Conservation (phyloP, 2,888 invertebrate genomes). For the Mythimna vitellina region DNA sequence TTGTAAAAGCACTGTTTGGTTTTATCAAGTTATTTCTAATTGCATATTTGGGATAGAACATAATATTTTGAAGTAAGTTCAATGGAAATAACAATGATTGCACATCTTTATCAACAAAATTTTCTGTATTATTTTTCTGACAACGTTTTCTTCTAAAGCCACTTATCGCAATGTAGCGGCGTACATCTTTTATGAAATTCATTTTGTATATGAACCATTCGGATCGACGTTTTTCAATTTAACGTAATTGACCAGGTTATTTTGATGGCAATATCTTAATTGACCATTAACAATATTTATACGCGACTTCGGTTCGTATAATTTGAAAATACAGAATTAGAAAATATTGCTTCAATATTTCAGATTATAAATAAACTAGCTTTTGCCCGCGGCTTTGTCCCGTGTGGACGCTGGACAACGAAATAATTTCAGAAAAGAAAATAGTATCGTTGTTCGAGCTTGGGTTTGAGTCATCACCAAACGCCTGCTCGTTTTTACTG, state of each 20-base stretch:
- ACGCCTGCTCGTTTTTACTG: too few relatives aligned
- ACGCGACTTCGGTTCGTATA: too few relatives aligned
- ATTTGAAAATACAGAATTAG: too few relatives aligned
- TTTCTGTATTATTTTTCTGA: not conserved
- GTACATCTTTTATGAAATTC: not conserved
- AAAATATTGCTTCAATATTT: too few relatives aligned
- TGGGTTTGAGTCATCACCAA: too few relatives aligned
- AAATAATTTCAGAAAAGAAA: too few relatives aligned
- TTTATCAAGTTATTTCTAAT: not conserved
- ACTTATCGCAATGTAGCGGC: not conserved
- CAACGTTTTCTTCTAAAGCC: not conserved
- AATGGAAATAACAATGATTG: not conserved
- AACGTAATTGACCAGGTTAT: not conserved
- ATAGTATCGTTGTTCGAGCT: too few relatives aligned
- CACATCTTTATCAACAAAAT: not conserved
- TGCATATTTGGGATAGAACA: not conserved
- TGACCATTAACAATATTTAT: not conserved
- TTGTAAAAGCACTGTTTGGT: not conserved
- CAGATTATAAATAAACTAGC: too few relatives aligned
- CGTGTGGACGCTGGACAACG: too few relatives aligned
- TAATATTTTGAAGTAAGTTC: not conserved
- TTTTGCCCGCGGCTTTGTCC: too few relatives aligned
- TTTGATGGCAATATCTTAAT: not conserved
- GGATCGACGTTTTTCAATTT: not conserved
- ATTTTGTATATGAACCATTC: not conserved